phyloP scores from a whole-genome alignment of 2,113 vertebrate genomes.

The Psittacara wagleri region DNA sequence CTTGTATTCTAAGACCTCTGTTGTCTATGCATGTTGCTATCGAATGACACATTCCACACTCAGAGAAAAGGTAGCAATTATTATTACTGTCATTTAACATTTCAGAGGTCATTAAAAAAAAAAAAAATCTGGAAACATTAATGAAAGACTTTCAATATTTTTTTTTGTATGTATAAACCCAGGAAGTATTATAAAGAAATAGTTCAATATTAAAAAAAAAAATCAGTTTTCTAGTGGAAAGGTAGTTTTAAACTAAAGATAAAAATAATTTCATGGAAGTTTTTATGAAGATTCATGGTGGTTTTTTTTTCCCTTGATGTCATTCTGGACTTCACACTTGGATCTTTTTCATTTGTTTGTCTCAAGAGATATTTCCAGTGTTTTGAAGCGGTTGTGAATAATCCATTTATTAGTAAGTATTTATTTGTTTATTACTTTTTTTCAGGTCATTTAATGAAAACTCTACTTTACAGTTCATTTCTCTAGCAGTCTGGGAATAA shows the following conservation, averaged over 20 bases:
- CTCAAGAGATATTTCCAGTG: neutral
- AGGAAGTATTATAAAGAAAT: neutral
- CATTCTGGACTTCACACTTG: neutral
- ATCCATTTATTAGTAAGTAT: constrained; percentile 50
- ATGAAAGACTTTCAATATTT: neutral
- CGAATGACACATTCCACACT: neutral
- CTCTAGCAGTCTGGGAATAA: constrained; percentile 54
- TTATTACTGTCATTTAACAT: neutral
- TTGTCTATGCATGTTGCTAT: neutral
- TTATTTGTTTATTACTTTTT: constrained; percentile 62
- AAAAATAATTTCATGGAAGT: neutral
- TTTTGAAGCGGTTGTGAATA: constrained; percentile 34
- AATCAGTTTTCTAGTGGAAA: neutral
- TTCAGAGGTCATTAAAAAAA: neutral
- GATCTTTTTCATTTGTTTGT: neutral
- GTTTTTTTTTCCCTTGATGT: neutral
- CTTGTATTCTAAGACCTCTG: neutral
- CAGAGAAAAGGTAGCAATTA: neutral
- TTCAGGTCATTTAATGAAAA: constrained; percentile 53
- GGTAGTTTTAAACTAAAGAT: constrained; percentile 6
- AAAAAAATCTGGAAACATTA: neutral
- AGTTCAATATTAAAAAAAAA: neutral
- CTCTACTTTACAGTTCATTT: constrained; percentile 65
- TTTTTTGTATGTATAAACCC: neutral
- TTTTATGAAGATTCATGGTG: neutral